Evolutionary conservation across 2,888 invertebrate genomes (phyloP), one percentile per base, ranked within the genome.

Genomic region (Eucera pruinosa): DNA sequence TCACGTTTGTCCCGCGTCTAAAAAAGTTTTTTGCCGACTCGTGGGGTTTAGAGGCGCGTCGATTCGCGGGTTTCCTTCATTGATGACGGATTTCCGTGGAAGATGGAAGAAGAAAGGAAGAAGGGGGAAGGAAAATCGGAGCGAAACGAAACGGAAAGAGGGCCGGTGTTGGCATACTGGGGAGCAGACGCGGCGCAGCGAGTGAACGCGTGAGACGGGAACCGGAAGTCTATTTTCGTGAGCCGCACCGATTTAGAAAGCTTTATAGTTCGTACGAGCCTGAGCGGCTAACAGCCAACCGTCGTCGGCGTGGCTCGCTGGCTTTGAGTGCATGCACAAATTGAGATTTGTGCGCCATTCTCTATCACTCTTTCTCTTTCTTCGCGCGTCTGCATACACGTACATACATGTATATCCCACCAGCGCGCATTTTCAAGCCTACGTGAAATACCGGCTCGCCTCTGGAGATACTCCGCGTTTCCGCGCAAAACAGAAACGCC

Each of bases 141-240:
- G 48, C 57, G 55, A 70, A 45, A 77, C 47, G 65, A 48, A 73
- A 69, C 62, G 60, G 41, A 41, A 27, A 50, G 58, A 58, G 75
- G 69, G 67, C 67, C 80, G 81, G 81, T 85, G 88, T 88, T 89
- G 88, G 90, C 90, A 89, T 90, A 89, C 90, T 88, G 86, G 81
- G 84, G 79, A 86, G 90, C 90, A 91, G 91, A 91, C 91, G 89
- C 86, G 72, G 77, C 77, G 61, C 69, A 58, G 79, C 62, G 68
- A 69, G 69, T 54, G 73, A 67, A 55, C 78, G 79, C 85, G 86
- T 86, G 90, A 92, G 91, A 91, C 92, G 91, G 91, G 90, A 92
- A 92, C 92, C 92, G 92, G 92, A 92, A 92, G 92, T 92, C 92
- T 92, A 92, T 92, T 92, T 92, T 90, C 87, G 91, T 92, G 84